A percentile compares a stretch with the other conserved stretches of the same genome.
Evolutionary conservation across 2,888 invertebrate species (phyloP).

Genomic region (Drosophila gaucha): DNA sequence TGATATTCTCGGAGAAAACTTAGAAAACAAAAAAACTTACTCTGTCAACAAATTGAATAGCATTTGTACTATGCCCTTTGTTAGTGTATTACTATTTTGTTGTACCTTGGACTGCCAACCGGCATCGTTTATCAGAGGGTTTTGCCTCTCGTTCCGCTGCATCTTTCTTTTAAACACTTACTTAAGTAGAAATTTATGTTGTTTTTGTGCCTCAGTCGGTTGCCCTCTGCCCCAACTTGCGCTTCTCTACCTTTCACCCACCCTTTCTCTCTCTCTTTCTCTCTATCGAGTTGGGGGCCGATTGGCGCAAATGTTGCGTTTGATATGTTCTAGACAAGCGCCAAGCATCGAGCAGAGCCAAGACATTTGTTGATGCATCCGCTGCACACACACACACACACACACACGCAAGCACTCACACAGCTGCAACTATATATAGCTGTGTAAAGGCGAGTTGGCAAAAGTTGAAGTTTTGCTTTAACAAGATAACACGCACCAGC

Average conservation of each 20-base stretch:
- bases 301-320: slow-evolving; percentile 74
- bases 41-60: neutral
- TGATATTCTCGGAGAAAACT: neutral
- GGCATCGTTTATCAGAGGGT: slow-evolving; percentile 59
- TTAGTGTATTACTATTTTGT: slow-evolving; percentile 26
- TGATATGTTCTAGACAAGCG: slow-evolving; percentile 74
- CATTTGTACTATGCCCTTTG: accelerated
- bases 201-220: slow-evolving; percentile 59
- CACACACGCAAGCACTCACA: slow-evolving; percentile 13
- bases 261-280: neutral
- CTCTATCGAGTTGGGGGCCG: slow-evolving; percentile 23
- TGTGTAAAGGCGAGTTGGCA: slow-evolving; percentile 70
- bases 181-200: slow-evolving; percentile 79
- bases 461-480: slow-evolving; percentile 77
- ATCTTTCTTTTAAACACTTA: slow-evolving; percentile 78
- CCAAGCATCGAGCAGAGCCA: slow-evolving; percentile 42
- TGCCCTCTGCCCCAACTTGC: slow-evolving; percentile 5
- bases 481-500: slow-evolving; percentile 80
- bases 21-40: too few species aligned
- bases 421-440: slow-evolving; percentile 35
- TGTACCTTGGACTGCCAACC: slow-evolving; percentile 30
- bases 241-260: too few species aligned
- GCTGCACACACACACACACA: slow-evolving; percentile 26
- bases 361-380: slow-evolving; percentile 67
- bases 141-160: slow-evolving; percentile 34